Percentiles rank a stretch among this genome's conserved stretches.
Evolutionary conservation across 2,797 vertebrate genomes (phyloP).

Genomic region (Spheniscus humboldti): DNA sequence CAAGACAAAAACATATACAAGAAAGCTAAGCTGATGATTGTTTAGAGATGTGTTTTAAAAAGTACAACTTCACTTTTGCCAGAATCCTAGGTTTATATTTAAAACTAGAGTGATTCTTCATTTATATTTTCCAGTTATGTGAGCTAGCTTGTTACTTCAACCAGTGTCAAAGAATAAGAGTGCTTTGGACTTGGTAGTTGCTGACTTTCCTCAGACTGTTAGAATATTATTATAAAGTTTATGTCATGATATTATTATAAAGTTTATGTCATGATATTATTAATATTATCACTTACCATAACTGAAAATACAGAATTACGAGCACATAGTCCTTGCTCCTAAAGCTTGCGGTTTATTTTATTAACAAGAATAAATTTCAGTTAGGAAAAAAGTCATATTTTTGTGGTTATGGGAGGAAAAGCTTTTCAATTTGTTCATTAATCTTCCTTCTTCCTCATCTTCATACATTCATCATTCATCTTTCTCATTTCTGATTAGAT

Average conservation of each 20-base stretch:
- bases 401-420: not conserved
- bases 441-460: not conserved
- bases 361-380: not conserved
- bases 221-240: not conserved
- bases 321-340: not conserved
- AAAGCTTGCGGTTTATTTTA: not conserved
- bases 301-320: not conserved
- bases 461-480: not conserved
- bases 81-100: not conserved
- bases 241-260: not conserved
- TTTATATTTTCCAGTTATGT: not conserved
- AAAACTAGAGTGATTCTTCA: not conserved
- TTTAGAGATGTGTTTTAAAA: not conserved
- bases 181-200: not conserved
- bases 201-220: not conserved
- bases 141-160: not conserved
- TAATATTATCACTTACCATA: not conserved
- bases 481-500: not conserved
- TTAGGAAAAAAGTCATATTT: not conserved
- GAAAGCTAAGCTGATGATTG: not conserved
- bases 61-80: not conserved
- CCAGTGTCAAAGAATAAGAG: not conserved
- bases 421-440: not conserved
- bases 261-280: not conserved
- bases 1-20: not conserved